Evolutionary conservation across 2,888 invertebrate genomes (phyloP).

Genomic region (Emmelina monodactyla): DNA sequence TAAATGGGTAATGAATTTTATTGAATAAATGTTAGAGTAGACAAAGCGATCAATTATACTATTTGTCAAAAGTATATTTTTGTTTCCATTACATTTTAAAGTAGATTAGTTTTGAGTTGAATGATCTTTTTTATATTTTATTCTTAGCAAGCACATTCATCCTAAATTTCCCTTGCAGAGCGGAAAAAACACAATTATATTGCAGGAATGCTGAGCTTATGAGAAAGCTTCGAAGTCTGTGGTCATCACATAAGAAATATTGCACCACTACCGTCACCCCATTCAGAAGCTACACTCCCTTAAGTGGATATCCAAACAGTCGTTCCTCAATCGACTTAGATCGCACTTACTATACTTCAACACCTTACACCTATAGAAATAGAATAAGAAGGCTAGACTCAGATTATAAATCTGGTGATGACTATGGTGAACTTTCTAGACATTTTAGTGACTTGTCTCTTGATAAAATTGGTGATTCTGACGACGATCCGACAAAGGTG

Average conservation of each 20-base stretch:
- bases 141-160: slow-evolving; percentile 1
- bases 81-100: no score
- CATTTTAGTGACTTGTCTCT: slow-evolving; percentile 48
- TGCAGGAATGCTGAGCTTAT: slow-evolving; percentile 69
- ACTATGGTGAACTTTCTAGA: slow-evolving; percentile 34
- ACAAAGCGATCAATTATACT: no score
- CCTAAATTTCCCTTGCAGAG: slow-evolving; percentile 57
- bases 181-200: slow-evolving; percentile 67
- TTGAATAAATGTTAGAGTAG: no score
- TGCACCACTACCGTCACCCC: slow-evolving; percentile 49
- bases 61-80: no score
- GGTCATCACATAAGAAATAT: slow-evolving; percentile 69
- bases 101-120: no score
- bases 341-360: slow-evolving; percentile 50
- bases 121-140: no score
- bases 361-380: slow-evolving; percentile 46
- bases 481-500: slow-evolving; percentile 52
- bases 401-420: slow-evolving; percentile 27
- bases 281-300: slow-evolving; percentile 43
- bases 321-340: slow-evolving; percentile 50
- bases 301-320: slow-evolving; percentile 56
- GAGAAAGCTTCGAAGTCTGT: slow-evolving; percentile 67
- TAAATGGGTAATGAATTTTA: no score
- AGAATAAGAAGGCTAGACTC: slow-evolving; percentile 29
- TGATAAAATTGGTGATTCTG: slow-evolving; percentile 46